These are phyloP conservation scores for Enteromius thamalakanensis DNA, from an alignment of 2,797 vertebrate species.

Conservation along the genomic window DNA sequence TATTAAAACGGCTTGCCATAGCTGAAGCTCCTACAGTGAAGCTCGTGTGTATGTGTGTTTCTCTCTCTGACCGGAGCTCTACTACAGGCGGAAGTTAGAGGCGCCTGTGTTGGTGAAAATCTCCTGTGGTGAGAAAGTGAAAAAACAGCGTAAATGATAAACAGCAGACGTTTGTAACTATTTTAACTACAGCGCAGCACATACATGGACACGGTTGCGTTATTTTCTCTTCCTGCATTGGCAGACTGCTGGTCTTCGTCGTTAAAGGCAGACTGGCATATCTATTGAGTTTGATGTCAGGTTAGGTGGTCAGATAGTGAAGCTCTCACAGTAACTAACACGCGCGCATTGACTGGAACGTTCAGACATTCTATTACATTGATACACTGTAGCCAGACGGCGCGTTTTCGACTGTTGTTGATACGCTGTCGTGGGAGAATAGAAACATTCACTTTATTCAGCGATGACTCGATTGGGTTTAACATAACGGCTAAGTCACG, in stretches of 20 bases:
- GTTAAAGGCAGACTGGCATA: neutral
- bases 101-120: conserved; percentile 34
- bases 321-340: neutral
- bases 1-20: conserved; percentile 22
- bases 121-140: conserved; percentile 32
- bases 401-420: conserved; percentile 7
- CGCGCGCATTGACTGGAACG: conserved; percentile 4
- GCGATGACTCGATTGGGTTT: conserved; percentile 54
- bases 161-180: neutral
- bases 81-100: conserved; percentile 55
- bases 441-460: conserved; percentile 10
- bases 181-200: neutral
- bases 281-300: conserved; percentile 12
- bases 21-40: neutral
- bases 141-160: conserved; percentile 20
- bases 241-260: conserved; percentile 15
- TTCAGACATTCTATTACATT: conserved; percentile 5
- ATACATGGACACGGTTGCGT: neutral
- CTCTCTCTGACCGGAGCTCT: conserved; percentile 10
- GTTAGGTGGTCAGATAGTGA: neutral
- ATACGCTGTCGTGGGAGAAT: neutral
- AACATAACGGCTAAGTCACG: conserved; percentile 32
- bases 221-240: neutral
- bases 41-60: neutral
- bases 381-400: neutral